Evolutionary conservation across 2,888 invertebrate genomes (phyloP), one percentile per base, ranked within the genome.

Genomic region (Acrobasis repandana): DNA sequence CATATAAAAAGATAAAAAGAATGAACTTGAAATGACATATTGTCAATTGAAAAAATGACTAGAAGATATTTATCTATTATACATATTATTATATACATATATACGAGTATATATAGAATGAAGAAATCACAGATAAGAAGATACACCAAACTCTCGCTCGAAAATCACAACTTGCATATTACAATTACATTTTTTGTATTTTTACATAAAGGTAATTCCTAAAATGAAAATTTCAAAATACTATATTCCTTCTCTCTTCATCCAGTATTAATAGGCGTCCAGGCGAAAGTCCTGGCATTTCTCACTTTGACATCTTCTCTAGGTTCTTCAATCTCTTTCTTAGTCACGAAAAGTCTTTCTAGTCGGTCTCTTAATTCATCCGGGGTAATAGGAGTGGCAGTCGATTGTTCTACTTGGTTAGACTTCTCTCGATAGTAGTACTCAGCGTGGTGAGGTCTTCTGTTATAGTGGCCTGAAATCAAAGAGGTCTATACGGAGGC

Each of bases 351-450:
- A 0, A 94, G 77, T 66, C 90, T 86, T 65, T 91, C 88, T 50
- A 93, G 80, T 63, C 94, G 83, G 47, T 92, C 91, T 56, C 90
- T 82, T 0, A 93, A 76, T 71, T 94, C 94, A n/a, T 86, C 90
- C 0, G 94, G 93, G 0, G 93, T 86, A 56, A 90, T 88, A 0
- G 92, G 90, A 0, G 85, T 71, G 0, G 88, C 88, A 10, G 92
- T 89, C 0, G 90, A 77, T 0, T 75, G 73, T 52, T 89, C 89
- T 33, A 74, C 69, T 43, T 18, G 18, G 34, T 54, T 54, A 4
- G 86, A 77, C 60, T 90, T 90, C 56, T 91, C 90, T 65, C 81
- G 79, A 65, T 85, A 90, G 67, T 79, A 85, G 63, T 86, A 79
- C 9, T 87, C 86, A 10, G 77, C 67, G 59, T 80, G 80, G 46